Base-by-base conservation (phyloP, 2,888 invertebrate genomes). In the Nebria salina region DNA sequence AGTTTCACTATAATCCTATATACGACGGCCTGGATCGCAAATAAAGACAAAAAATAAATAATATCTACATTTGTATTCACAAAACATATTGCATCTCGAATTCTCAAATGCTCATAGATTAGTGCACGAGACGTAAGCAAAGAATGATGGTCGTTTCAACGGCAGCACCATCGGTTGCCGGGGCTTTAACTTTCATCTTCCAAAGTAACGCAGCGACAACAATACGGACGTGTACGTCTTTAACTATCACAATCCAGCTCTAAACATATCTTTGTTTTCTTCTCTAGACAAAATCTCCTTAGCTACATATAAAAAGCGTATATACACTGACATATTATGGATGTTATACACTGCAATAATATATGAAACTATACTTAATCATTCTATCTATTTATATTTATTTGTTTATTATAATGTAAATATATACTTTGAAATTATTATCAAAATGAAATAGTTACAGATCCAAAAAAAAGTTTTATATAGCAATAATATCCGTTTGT, bases 1-100 rank as follows among this genome's bases (percentile, higher is more conserved):
- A 76, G 81, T 76, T 76, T 81, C 80, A 76, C 81, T 76, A 81
- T 81, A 81, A 81, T 81, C 81, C 81, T 81, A 76, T 81, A 76
- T 76, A 81, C 66, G 76, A 65, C 72, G 42, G 42, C 73, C 43
- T 65, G 76, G 66, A 72, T 76, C 76, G 76, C 76, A 76, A 76
- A 81, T 81, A 81, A 81, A 81, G 65, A 66, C 76, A 81, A 81
- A 76, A 81, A 81, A 81, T 81, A 81, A 76, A 81, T 76, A 81
- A 81, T 72, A 81, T 81, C 72, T 81, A 81, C 81, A 81, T 81
- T 81, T 81, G 81, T 81, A 81, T 81, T 81, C 81, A 64, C 41
- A 65, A 76, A 76, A 76, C 76, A 81, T 76, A 81, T 81, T 81
- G 81, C 76, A 81, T 81, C 76, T 81, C 81, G 72, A 76, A 81